Evolutionary conservation across 1,140 invertebrate genomes (phyloP).

Genomic region (Saccostrea echinata): DNA sequence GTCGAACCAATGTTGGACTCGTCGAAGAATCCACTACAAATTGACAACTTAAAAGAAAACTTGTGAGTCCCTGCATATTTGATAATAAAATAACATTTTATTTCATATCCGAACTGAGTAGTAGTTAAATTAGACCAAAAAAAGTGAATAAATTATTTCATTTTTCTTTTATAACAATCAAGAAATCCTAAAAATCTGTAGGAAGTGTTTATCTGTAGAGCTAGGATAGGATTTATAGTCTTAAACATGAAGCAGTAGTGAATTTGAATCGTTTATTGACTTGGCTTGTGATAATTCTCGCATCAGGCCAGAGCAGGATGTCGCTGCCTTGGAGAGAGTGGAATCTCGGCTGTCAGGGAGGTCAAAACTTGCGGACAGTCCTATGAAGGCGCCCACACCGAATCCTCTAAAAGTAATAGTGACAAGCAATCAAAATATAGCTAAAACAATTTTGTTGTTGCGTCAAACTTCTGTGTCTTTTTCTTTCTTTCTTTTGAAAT

Average conservation of each 20-base stretch:
- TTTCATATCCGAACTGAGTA: no score
- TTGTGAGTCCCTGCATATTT: not conserved
- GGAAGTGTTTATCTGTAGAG: no score
- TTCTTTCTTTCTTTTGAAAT: no score
- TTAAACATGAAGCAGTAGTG: no score
- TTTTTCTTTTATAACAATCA: no score
- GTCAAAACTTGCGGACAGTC: slow-evolving; percentile 44
- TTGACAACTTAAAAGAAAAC: slow-evolving; percentile 17
- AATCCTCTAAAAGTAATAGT: slow-evolving; percentile 69
- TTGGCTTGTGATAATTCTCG: not conserved
- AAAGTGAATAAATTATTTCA: no score
- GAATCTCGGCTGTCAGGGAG: slow-evolving; percentile 15
- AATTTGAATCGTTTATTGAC: no score
- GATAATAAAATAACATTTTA: no score
- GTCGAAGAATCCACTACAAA: not conserved
- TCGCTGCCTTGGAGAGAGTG: slow-evolving; percentile 27
- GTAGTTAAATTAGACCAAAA: no score
- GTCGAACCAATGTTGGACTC: slow-evolving; percentile 17
- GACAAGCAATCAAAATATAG: not conserved
- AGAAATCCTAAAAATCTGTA: no score
- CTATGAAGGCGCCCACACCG: slow-evolving; percentile 64
- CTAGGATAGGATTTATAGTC: no score
- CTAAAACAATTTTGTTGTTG: not conserved
- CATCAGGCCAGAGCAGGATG: slow-evolving; percentile 28
- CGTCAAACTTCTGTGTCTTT: no score